Percentiles rank a stretch among this genome's conserved stretches.
These are phyloP conservation scores for Jordanella pulchra DNA, from an alignment of 2,797 vertebrate species.

Conservation along the genomic window DNA sequence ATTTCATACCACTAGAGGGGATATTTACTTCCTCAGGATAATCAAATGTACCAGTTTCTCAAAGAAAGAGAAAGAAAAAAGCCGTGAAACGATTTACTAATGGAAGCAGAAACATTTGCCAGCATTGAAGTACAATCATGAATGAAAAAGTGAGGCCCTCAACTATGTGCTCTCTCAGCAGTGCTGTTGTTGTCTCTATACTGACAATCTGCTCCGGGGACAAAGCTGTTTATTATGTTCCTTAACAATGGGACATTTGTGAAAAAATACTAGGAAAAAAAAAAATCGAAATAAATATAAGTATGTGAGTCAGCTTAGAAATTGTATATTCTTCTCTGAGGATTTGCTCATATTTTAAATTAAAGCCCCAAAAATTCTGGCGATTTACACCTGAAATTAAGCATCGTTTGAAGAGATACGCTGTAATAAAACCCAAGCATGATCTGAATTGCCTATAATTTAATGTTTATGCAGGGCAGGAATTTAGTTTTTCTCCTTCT, in stretches of 20 bases:
- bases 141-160: neutral
- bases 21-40: no score
- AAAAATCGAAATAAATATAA: neutral
- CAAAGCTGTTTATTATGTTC: neutral
- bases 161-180: neutral
- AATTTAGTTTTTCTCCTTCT: neutral
- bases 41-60: neutral
- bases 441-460: neutral
- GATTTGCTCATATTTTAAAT: neutral
- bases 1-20: neutral
- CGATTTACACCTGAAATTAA: neutral
- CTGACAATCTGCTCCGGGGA: neutral
- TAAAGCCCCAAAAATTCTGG: neutral
- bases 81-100: neutral
- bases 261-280: neutral
- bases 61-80: neutral
- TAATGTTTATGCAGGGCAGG: no score
- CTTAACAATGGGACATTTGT: neutral
- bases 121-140: neutral
- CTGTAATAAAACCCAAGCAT: neutral
- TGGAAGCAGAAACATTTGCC: neutral
- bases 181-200: neutral
- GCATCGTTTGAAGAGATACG: neutral
- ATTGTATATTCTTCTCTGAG: neutral
- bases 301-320: neutral